These are phyloP conservation scores for Balearica regulorum DNA, from an alignment of 2,797 vertebrate species.

Conservation along the genomic window DNA sequence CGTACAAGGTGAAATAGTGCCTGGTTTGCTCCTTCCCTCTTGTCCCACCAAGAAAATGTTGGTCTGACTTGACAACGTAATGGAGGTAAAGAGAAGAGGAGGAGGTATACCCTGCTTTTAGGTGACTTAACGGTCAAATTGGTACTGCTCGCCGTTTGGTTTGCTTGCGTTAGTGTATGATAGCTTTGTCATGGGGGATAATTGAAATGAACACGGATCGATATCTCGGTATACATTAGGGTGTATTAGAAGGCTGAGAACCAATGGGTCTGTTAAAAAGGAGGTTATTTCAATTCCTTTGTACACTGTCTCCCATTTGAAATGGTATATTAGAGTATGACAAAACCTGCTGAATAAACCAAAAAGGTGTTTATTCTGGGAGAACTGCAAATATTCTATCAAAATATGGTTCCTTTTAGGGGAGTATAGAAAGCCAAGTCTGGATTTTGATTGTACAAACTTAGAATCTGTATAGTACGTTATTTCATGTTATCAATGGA, in stretches of 20 bases:
- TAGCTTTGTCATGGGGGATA: conserved; percentile 3
- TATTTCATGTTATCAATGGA: neutral
- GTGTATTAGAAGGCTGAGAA: neutral
- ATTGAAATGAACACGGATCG: neutral
- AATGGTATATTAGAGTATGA: neutral
- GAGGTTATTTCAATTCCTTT: neutral
- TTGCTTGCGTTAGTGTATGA: neutral
- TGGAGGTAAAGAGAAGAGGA: neutral
- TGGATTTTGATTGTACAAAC: neutral
- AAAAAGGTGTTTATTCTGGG: neutral
- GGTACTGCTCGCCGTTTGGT: neutral
- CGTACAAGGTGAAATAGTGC: neutral
- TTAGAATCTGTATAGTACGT: neutral
- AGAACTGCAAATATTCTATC: neutral
- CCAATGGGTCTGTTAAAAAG: conserved; percentile 15
- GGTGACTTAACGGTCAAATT: neutral
- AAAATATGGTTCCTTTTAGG: neutral
- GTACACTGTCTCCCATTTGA: neutral
- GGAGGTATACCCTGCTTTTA: neutral
- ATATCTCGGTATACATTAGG: conserved; percentile 12
- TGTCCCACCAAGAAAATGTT: neutral
- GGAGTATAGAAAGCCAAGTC: neutral
- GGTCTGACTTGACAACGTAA: neutral
- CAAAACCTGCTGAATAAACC: neutral
- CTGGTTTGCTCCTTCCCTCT: neutral